These are phyloP conservation scores for Ceratitis capitata DNA, from an alignment of 1,140 invertebrate species.

Conservation along the genomic window DNA sequence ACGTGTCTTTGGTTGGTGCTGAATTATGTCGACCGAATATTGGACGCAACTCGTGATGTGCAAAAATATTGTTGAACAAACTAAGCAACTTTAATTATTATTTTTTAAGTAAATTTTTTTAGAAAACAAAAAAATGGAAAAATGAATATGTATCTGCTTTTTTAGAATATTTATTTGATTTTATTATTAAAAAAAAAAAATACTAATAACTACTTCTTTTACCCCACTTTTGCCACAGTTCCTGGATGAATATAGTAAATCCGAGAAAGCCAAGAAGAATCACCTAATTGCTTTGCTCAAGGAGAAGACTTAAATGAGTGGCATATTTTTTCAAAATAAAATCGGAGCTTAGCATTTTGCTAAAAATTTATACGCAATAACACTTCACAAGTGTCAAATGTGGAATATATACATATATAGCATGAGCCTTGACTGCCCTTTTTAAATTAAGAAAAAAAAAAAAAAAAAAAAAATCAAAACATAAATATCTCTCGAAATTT, in stretches of 20 bases:
- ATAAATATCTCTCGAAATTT: neutral
- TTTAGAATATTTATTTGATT: neutral
- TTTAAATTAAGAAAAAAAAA: neutral
- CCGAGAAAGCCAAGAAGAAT: constrained; percentile 71
- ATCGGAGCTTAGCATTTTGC: neutral
- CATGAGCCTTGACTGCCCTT: neutral
- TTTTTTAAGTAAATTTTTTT: too few species aligned
- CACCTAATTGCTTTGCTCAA: constrained; percentile 69
- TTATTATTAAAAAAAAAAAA: constrained; percentile 43
- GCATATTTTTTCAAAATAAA: neutral
- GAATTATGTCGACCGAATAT: too few species aligned
- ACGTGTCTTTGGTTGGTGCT: too few species aligned
- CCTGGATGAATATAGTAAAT: constrained; percentile 73
- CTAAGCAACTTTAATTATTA: too few species aligned
- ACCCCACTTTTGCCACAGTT: constrained; percentile 66
- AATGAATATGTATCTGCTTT: neutral
- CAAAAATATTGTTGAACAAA: too few species aligned
- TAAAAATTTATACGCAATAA: neutral
- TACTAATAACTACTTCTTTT: constrained; percentile 3
- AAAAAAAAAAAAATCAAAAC: neutral
- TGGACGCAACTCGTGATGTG: too few species aligned
- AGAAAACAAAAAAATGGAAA: too few species aligned
- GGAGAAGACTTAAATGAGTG: constrained; percentile 38
- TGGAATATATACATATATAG: neutral
- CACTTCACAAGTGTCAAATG: neutral